Evolutionary conservation across 2,888 invertebrate species (phyloP).

Genomic region (Agrotis segetum): DNA sequence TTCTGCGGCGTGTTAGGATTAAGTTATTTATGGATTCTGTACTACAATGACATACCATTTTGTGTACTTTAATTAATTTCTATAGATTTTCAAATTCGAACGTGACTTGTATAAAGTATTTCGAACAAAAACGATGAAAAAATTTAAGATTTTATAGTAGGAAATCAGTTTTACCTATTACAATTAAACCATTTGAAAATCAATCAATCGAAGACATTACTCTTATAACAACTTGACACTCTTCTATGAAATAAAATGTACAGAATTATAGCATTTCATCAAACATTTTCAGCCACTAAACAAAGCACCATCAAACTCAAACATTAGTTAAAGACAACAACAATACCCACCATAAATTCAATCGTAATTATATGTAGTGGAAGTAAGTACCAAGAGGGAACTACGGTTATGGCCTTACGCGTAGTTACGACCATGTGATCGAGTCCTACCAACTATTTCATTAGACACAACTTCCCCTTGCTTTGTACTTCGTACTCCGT

Average conservation of each 20-base stretch:
- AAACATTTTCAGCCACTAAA: slow-evolving; percentile 5
- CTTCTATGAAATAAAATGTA: not conserved
- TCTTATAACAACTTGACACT: not conserved
- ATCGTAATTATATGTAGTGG: slow-evolving; percentile 90
- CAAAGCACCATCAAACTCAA: slow-evolving; percentile 41
- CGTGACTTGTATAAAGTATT: not conserved
- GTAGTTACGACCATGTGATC: slow-evolving; percentile 77
- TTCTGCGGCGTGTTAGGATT: slow-evolving; percentile 78
- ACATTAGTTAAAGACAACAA: slow-evolving; percentile 50
- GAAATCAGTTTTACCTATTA: not conserved
- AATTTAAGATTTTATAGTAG: not conserved
- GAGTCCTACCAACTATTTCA: slow-evolving; percentile 73
- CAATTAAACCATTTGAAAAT: not conserved
- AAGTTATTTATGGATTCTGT: slow-evolving; percentile 73
- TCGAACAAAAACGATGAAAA: not conserved
- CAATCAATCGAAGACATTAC: not conserved
- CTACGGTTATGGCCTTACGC: slow-evolving; percentile 76
- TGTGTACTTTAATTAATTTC: slow-evolving; percentile 26
- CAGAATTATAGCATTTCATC: not conserved
- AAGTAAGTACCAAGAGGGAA: slow-evolving; percentile 81
- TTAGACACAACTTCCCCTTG: slow-evolving; percentile 62
- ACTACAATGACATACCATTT: slow-evolving; percentile 63
- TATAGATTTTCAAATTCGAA: not conserved
- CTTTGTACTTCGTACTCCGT: slow-evolving; percentile 60
- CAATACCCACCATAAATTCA: slow-evolving; percentile 81